Evolutionary conservation across 2,888 invertebrate species (phyloP), one percentile per base, ranked within the genome.

Genomic region (Drosophila tripunctata): DNA sequence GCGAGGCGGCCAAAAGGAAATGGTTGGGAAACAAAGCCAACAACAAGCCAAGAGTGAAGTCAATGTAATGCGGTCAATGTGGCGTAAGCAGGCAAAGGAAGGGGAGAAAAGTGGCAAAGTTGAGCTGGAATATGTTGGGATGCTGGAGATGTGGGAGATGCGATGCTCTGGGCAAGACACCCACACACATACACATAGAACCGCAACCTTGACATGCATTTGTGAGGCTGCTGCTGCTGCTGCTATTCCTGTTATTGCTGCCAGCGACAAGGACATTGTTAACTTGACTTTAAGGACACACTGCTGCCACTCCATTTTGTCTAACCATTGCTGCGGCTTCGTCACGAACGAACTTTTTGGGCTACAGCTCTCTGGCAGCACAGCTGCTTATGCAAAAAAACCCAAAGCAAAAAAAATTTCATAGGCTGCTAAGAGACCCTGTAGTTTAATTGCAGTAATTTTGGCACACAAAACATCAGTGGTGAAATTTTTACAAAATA

Each of bases 121-220:
- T 15, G 1, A 6, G 0, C 8, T 7, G n/a, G 15, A 30, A 17
- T 21, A 7, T 22, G 24, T n/a, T 31, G 12, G 3, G 1, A 12
- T 8, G 7, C 0, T 6, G 27, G 41, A n/a, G 14, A 12, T 27
- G 31, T 38, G 66, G 51, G 22, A 17, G 48, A 12, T 12, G 62
- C 21, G 24, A 31, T 51, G 66, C 61, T 67, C 58, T 45, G 50
- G 68, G 65, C 54, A n/a, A n/a, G n/a, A n/a, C n/a, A n/a, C n/a
- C n/a, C n/a, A n/a, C n/a, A n/a, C n/a, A n/a, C n/a, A n/a, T n/a
- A n/a, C 75, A 67, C 58, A 69, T 21, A 10, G 27, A 70, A 64
- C 72, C 78, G 40, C 77, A 84, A 68, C 83, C 88, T 87, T 84
- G 83, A 86, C 86, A 85, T 87, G 83, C 88, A 83, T 79, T 75